These are phyloP conservation scores for Sphaerodactylus townsendi DNA, from an alignment of 2,113 vertebrate genomes.

Conservation along the genomic window DNA sequence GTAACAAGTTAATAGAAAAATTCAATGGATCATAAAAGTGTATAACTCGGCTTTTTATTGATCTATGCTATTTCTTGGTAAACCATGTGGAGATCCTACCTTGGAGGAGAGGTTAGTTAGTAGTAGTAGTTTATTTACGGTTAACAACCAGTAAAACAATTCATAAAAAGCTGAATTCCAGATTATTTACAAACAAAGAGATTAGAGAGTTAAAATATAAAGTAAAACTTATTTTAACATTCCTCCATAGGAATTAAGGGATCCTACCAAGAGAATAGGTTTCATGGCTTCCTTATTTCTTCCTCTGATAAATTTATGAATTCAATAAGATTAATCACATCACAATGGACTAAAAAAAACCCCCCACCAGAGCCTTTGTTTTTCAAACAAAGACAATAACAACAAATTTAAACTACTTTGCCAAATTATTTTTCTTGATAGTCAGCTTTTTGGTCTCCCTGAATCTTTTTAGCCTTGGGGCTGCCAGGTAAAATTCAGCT, in stretches of 20 bases:
- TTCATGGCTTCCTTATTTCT: neutral
- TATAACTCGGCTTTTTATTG: neutral
- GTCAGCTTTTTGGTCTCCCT: fast-evolving
- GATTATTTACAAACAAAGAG: no score
- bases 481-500: constrained; percentile 34
- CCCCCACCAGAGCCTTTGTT: neutral
- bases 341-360: neutral
- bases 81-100: no score
- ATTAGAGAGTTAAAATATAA: no score
- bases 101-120: no score
- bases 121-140: no score
- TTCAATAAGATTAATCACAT: neutral
- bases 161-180: no score
- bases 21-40: neutral
- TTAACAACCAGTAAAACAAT: no score
- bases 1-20: neutral
- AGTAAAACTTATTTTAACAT: no score
- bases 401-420: constrained; percentile 7
- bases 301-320: neutral
- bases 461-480: neutral
- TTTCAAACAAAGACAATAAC: neutral
- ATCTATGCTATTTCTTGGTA: neutral
- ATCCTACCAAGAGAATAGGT: neutral
- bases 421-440: neutral
- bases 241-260: neutral